Evolutionary conservation across 2,888 invertebrate species (phyloP).

Genomic region (Drosophila anomalipes): DNA sequence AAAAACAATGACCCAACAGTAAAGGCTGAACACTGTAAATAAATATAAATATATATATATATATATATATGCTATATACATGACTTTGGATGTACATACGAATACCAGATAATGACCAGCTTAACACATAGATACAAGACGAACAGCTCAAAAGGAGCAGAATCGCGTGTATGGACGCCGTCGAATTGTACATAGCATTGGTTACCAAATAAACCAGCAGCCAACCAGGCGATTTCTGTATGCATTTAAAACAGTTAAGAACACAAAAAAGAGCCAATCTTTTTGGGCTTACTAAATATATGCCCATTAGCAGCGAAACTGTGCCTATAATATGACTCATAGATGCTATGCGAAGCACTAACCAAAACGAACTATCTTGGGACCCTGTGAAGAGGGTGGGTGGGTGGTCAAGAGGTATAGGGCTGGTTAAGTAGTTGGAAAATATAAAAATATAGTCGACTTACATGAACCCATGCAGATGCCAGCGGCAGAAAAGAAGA

Average conservation of each 20-base stretch:
- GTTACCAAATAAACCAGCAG: slow-evolving; percentile 29
- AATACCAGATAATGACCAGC: neutral
- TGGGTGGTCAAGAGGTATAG: neutral
- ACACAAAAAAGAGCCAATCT: neutral
- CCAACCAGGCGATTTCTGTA: slow-evolving; percentile 37
- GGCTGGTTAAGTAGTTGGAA: neutral
- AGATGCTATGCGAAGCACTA: slow-evolving; percentile 30
- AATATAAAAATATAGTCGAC: slow-evolving; percentile 9
- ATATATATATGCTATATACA: neutral
- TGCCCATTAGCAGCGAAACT: slow-evolving; percentile 38
- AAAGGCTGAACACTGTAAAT: slow-evolving; percentile 41
- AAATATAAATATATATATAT: neutral
- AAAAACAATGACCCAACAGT: slow-evolving; percentile 43
- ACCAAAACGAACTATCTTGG: neutral
- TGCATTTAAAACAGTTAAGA: neutral
- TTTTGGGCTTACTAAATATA: slow-evolving; percentile 27
- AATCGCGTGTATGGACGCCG: neutral
- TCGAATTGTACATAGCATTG: slow-evolving; percentile 28
- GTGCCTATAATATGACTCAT: slow-evolving; percentile 46
- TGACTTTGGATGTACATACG: neutral
- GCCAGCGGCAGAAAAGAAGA: slow-evolving; percentile 19
- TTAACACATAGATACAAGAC: slow-evolving; percentile 5
- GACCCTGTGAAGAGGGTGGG: neutral
- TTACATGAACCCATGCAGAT: slow-evolving; percentile 52
- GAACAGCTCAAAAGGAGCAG: neutral